These are phyloP conservation scores for Tachycineta bicolor DNA, from an alignment of 2,113 vertebrate species.

Conservation along the genomic window DNA sequence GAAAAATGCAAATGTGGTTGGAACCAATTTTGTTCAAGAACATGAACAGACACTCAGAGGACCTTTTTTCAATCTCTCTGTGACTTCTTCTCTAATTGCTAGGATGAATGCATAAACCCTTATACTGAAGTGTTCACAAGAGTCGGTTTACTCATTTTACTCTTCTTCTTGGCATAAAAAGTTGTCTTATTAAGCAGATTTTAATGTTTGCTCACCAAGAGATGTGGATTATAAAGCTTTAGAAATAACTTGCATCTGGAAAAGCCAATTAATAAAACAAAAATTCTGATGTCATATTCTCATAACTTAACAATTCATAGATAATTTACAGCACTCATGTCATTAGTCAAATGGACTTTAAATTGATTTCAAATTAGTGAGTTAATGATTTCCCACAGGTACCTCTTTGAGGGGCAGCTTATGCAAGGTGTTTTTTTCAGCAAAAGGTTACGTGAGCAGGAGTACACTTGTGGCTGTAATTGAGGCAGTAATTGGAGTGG, in stretches of 20 bases:
- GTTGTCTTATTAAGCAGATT: not conserved
- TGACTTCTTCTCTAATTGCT: conserved; percentile 49
- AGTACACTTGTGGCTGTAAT: conserved; percentile 39
- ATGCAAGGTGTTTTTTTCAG: not conserved
- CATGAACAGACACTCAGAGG: not conserved
- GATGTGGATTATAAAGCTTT: conserved; percentile 13
- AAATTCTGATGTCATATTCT: conserved; percentile 62
- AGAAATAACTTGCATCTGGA: conserved; percentile 33
- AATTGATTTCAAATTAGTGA: conserved; percentile 79
- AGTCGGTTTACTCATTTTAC: conserved; percentile 9
- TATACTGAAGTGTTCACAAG: conserved; percentile 12
- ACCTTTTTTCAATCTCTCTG: not conserved
- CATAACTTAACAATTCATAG: conserved; percentile 73
- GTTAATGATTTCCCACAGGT: conserved; percentile 73
- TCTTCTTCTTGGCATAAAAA: conserved; percentile 28
- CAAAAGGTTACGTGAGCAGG: conserved; percentile 37
- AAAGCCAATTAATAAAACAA: conserved; percentile 57
- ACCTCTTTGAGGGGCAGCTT: not conserved
- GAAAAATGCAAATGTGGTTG: conserved; percentile 33
- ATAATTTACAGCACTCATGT: conserved; percentile 65
- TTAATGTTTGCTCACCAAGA: conserved; percentile 24
- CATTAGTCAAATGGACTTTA: conserved; percentile 80
- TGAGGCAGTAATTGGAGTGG: conserved; percentile 59
- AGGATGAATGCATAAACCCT: conserved; percentile 40
- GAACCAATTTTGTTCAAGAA: conserved; percentile 31